A percentile compares a stretch with the other conserved stretches of the same genome.
Conservation (phyloP, 64 coral and sea anemone genomes). For the Pocillopora verrucosa region DNA sequence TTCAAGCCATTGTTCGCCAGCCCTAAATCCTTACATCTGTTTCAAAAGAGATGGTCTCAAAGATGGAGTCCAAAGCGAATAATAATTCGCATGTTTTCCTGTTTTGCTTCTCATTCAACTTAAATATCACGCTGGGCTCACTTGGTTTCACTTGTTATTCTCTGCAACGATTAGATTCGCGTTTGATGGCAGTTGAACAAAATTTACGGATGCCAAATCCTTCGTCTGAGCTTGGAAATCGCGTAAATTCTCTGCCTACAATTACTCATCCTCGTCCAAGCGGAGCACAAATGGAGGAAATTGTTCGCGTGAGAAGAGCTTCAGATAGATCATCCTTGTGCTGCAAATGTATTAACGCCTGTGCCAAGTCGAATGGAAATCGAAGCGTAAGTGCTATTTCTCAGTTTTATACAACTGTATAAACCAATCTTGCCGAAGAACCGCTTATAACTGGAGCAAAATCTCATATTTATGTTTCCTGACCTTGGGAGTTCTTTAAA, state of each 20-base stretch:
- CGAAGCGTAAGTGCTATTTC: no score
- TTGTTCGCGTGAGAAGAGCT: background rate
- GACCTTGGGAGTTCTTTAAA: no score
- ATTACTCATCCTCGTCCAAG: background rate
- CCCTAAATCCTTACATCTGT: no score
- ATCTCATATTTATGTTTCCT: no score
- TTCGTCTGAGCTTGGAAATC: background rate
- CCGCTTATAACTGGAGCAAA: no score
- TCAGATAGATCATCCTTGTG: background rate
- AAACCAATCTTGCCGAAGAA: no score
- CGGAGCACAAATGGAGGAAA: background rate
- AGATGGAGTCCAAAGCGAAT: background rate
- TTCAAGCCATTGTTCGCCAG: no score
- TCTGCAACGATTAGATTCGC: background rate
- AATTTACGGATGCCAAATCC: background rate
- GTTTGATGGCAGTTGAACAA: background rate
- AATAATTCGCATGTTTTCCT: background rate
- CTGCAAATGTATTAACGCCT: background rate
- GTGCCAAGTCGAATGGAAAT: no score
- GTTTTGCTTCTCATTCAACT: background rate
- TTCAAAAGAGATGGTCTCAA: no score
- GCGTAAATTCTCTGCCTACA: background rate
- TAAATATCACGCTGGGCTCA: background rate
- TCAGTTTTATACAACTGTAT: no score
- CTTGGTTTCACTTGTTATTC: constrained; percentile 6